Conservation (phyloP, 1,140 invertebrate species). For the Portunus trituberculatus region DNA sequence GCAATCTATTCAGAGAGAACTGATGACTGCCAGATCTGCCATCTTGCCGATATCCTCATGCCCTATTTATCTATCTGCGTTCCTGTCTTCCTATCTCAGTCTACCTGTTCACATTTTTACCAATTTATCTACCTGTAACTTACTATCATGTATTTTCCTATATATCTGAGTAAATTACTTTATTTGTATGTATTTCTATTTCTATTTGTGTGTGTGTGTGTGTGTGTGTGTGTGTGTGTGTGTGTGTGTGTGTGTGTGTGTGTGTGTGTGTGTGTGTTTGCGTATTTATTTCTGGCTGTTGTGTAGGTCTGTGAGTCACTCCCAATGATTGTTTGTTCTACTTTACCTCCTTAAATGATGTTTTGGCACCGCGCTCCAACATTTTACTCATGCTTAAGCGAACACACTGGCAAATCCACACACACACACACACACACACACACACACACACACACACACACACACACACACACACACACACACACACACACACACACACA, state of each 20-base stretch:
- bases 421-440: not conserved
- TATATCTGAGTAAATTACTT: too few relatives aligned
- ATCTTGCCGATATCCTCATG: not conserved
- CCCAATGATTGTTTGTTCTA: too few relatives aligned
- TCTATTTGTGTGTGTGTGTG: too few relatives aligned
- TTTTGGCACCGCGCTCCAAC: not conserved
- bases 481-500: slow-evolving; percentile 20
- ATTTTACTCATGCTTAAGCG: too few relatives aligned
- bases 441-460: slow-evolving; percentile 1
- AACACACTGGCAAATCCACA: too few relatives aligned
- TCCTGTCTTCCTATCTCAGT: not conserved
- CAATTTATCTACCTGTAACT: not conserved
- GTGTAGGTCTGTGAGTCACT: too few relatives aligned
- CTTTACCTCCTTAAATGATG: not conserved
- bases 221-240: too few relatives aligned
- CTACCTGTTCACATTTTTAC: not conserved
- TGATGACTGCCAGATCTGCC: not conserved
- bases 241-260: too few relatives aligned
- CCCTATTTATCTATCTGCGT: slow-evolving; percentile 8
- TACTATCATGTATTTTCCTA: not conserved
- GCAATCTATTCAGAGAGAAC: too few relatives aligned
- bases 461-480: slow-evolving; percentile 5
- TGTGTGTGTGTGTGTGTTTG: too few relatives aligned
- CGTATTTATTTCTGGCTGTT: too few relatives aligned
- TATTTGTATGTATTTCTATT: too few relatives aligned